Percentiles rank a stretch among this genome's conserved stretches.
phyloP scores from a whole-genome alignment of 2,888 invertebrate genomes.

The Trachelus iudaicus region DNA sequence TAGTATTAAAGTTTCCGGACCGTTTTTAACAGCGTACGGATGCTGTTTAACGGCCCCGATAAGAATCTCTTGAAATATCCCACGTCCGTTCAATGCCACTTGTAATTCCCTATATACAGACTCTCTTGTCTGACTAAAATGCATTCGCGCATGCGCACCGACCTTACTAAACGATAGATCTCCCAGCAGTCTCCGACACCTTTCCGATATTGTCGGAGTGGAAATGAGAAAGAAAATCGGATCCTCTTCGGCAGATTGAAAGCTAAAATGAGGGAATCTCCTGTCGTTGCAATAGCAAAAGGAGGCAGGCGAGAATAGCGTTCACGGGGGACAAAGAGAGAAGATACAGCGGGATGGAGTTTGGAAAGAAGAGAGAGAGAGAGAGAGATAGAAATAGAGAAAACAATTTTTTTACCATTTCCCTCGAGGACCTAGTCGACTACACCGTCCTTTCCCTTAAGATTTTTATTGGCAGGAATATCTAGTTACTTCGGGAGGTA shows the following conservation, averaged over 20 bases:
- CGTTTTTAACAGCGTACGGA: background rate
- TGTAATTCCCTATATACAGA: background rate
- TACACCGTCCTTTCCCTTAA: background rate
- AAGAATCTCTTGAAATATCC: background rate
- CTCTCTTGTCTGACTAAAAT: background rate
- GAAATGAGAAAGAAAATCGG: constrained; percentile 60
- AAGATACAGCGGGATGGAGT: background rate
- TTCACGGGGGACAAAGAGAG: background rate
- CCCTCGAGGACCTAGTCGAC: constrained; percentile 3
- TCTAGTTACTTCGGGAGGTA: background rate
- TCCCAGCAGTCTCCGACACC: constrained; percentile 19
- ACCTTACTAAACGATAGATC: background rate
- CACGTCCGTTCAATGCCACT: background rate
- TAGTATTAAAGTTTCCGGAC: background rate
- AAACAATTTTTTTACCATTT: constrained; percentile 1
- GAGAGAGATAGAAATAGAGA: constrained; percentile 4
- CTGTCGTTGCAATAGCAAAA: background rate
- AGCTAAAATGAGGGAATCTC: constrained; percentile 54
- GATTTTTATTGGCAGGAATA: background rate
- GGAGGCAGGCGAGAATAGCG: background rate
- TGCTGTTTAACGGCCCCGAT: background rate
- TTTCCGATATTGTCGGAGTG: constrained; percentile 50
- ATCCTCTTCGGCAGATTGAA: constrained; percentile 53
- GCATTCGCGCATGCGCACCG: background rate
- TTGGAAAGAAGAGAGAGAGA: constrained; percentile 1